Evolutionary conservation across 2,797 vertebrate species (phyloP), one percentile per base, ranked within the genome.

Genomic region (Falco novaeseelandiae): DNA sequence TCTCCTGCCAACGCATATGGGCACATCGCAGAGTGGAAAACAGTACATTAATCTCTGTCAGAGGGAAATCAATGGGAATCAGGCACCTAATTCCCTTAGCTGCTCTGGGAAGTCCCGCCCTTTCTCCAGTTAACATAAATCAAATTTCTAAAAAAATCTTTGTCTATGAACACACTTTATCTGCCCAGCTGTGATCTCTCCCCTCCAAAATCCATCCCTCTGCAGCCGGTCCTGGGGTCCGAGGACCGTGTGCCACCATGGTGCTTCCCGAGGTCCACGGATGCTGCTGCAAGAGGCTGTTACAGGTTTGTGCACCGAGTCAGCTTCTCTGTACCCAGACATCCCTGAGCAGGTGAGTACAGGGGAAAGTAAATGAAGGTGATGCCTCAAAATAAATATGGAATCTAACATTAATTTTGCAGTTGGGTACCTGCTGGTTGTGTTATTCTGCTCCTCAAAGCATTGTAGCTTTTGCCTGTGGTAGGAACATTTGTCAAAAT

Each of bases 21-120:
- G 90, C 90, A 83, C 82, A 83, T 96, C 14, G 0, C 87, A 73
- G 59, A 89, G 87, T 59, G 83, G 89, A 86, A 96, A 96, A 93
- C 90, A 96, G 87, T 93, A 32, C 94, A 97, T 97, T 96, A 94
- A 97, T 97, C 96, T 96, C 92, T 97, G 97, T 96, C 97, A 97
- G 84, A 88, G 76, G 87, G 87, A 97, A 95, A 96, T 97, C 97
- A 96, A 96, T 97, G 94, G 87, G 89, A 96, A 95, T 91, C 73
- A 55, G 84, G 93, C 90, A 91, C 94, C 96, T 96, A 96, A 97
- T 96, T 97, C 96, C 93, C 93, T 95, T 95, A 93, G 96, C 91
- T 96, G 87, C 94, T 93, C 91, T 95, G 90, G 96, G 93, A 94
- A 96, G 97, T 93, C 93, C 94, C 79, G 0, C 83, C 94, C 90